Evolutionary conservation across 2,797 vertebrate species (phyloP), one percentile per base, ranked within the genome.

Genomic region (Phrynocephalus forsythii): DNA sequence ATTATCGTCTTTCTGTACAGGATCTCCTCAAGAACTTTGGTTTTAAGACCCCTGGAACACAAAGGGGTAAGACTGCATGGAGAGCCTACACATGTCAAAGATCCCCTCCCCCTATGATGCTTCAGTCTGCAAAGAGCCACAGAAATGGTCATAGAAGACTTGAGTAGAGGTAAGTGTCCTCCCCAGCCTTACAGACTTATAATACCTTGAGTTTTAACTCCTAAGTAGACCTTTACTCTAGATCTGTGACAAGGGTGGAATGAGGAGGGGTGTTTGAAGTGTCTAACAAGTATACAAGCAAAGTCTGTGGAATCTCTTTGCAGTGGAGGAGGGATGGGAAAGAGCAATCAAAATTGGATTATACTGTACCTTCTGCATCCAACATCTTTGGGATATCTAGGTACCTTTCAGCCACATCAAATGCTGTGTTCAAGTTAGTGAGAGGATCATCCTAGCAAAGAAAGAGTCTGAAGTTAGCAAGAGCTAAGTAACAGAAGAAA

Each of bases 351-450:
- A 83, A 87, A 48, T 50, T 85, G 28, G 52, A 18, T 89, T 95
- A 68, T 91, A 92, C 89, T 90, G 97, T 96, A 99, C 98, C 98
- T 98, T 99, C 98, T 92, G 98, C 98, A 85, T 99, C 98, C 96
- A 99, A 93, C 98, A 99, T 99, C 95, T 99, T 99, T n/a, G 98
- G 98, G 94, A 99, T 99, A 97, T 99, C 98, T 95, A 99, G 95
- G 79, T 98, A 98, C 88, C 98, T 98, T 94, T 99, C 98, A 56
- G 98, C 98, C 92, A 99, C 98, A 66, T 99, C 98, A 88, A 99
- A 99, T 90, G 98, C 98, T 71, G 98, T 99, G 95, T 99, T 99
- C 94, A 99, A 96, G 94, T 99, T 99, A 94, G 98, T 98, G 96
- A 98, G 98, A 84, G 98, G 98, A 95, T 99, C 98, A 75, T 98